phyloP scores from a whole-genome alignment of 2,113 vertebrate species.

The Triplophysa siluroides region DNA sequence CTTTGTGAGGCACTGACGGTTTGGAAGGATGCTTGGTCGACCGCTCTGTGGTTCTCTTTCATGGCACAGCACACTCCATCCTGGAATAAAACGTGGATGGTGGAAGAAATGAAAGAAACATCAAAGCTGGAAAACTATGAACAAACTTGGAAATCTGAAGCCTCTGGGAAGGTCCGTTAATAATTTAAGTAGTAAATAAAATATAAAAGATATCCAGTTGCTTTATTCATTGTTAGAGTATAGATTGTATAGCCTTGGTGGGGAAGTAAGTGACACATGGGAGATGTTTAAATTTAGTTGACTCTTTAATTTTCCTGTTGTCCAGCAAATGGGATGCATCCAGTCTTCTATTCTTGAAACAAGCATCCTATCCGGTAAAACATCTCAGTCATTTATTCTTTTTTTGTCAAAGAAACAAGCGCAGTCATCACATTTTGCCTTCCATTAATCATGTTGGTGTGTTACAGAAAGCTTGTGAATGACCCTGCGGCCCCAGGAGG shows the following conservation, averaged over 20 bases:
- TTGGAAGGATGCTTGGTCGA: constrained; percentile 50
- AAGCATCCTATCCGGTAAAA: constrained; percentile 45
- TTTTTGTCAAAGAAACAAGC: constrained; percentile 48
- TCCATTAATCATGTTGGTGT: constrained; percentile 61
- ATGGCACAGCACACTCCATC: not conserved
- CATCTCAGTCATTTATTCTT: constrained; percentile 56
- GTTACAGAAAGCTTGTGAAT: constrained; percentile 43
- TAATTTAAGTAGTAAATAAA: not conserved
- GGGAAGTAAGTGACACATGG: no score
- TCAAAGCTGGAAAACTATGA: not conserved
- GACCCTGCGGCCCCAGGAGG: constrained; percentile 53
- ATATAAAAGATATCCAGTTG: no score
- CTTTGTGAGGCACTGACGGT: constrained; percentile 56
- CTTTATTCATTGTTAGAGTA: no score
- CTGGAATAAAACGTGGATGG: not conserved
- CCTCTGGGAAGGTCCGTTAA: not conserved
- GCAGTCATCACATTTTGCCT: constrained; percentile 57
- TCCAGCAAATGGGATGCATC: constrained; percentile 46
- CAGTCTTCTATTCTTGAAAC: constrained; percentile 59
- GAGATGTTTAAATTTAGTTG: not conserved
- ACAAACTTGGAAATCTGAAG: constrained; percentile 10
- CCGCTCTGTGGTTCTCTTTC: constrained; percentile 24
- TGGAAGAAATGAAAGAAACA: not conserved
- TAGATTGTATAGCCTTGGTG: no score
- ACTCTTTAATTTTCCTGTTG: not conserved